Evolutionary conservation across 1,140 invertebrate species (phyloP).

Genomic region (Euwallacea fornicatus): DNA sequence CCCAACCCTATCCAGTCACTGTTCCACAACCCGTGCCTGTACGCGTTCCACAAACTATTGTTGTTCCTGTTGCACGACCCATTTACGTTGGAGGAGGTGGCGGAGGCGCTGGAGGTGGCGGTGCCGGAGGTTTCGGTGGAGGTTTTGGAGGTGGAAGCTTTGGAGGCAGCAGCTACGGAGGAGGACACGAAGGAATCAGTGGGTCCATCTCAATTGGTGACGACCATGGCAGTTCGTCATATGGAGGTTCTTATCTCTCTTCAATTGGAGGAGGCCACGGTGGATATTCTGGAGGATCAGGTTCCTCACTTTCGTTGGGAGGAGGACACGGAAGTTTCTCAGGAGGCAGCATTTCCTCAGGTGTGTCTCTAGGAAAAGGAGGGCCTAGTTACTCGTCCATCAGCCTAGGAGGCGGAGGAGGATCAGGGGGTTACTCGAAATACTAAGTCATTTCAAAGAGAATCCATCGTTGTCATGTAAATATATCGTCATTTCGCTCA

Average conservation of each 20-base stretch:
- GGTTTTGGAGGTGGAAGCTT: slow-evolving; percentile 37
- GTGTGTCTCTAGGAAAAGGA: slow-evolving; percentile 25
- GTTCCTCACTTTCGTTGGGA: slow-evolving; percentile 1
- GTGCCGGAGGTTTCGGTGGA: slow-evolving; percentile 34
- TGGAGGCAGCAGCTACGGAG: slow-evolving; percentile 29
- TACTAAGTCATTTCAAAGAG: slow-evolving; percentile 5
- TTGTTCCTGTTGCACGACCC: slow-evolving; percentile 49
- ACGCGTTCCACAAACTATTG: slow-evolving; percentile 48
- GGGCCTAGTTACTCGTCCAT: slow-evolving; percentile 24
- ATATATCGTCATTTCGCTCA: neutral
- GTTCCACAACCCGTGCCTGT: slow-evolving; percentile 47
- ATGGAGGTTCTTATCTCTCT: slow-evolving; percentile 3
- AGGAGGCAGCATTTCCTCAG: slow-evolving; percentile 19
- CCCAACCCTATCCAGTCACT: slow-evolving; percentile 47
- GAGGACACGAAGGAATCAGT: slow-evolving; percentile 22
- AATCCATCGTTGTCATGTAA: slow-evolving; percentile 1
- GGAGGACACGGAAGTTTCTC: slow-evolving; percentile 13
- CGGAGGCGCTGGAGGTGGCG: slow-evolving; percentile 34
- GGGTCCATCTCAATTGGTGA: slow-evolving; percentile 20
- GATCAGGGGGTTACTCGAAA: slow-evolving; percentile 28
- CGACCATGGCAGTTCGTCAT: slow-evolving; percentile 5
- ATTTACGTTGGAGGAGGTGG: slow-evolving; percentile 41
- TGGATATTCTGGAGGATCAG: neutral
- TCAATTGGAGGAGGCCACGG: slow-evolving; percentile 3
- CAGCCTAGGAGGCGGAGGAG: slow-evolving; percentile 23